Evolutionary conservation across 1,140 invertebrate species (phyloP), one percentile per base, ranked within the genome.

Genomic region (Drosophila kanapiae): DNA sequence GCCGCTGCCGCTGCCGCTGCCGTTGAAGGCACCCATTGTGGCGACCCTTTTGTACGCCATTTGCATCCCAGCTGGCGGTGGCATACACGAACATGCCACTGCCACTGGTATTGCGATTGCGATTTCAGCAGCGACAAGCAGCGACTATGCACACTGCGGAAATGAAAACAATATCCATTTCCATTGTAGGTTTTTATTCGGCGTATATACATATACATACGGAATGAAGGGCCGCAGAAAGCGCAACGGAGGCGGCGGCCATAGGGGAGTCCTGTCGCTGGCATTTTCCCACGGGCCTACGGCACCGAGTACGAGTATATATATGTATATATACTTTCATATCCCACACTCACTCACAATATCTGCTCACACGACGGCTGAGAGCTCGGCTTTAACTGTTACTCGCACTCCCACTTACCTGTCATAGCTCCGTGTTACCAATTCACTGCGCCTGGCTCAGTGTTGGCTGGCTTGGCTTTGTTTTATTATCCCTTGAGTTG

Each of bases 81-180:
- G 86, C 84, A 87, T 88, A 62, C 59, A 75, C 68, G 74, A 77
- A 65, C 57, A 58, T 75, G 80, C 63, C 42, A 80, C 56, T 61
- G 48, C 27, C 27, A 31, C 10, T 16, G 75, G 37, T 35, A 65
- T 49, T 51, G 40, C 64, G 37, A 69, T 54, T 61, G 64, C 61
- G 45, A 70, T 38, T 54, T 27, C 61, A 35, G 35, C 14, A 38
- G 23, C 61, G 29, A 64, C 61, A 59, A 59, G 54, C 35, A 45
- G 14, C 45, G 48, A 65, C 51, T 69, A 37, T 72, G 69, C 54
- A 72, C 69, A 72, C 69, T 80, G 74, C 85, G 84, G 85, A 90
- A 90, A 88, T 88, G 84, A 88, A 88, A 88, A 88, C 84, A 90
- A 88, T 88, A 88, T 88, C 80, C 84, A 88, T 88, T 90, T 88